Base-by-base conservation (phyloP, 1,140 invertebrate genomes). In the Ostrea edulis region DNA sequence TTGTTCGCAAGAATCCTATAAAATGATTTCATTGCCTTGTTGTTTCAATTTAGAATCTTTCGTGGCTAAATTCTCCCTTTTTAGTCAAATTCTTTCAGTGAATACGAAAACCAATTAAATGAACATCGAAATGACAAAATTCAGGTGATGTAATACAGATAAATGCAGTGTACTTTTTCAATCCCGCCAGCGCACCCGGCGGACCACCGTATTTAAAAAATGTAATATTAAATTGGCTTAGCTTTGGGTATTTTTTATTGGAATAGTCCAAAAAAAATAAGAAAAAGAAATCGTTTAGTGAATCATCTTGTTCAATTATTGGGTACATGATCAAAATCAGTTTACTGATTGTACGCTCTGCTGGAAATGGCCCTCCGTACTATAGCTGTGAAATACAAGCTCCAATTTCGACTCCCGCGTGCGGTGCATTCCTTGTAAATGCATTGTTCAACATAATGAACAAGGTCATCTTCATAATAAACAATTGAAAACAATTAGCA, bases 1-100 rank as follows among this genome's bases (percentile, higher is more conserved):
- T 77, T 77, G 68, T 77, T 77, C 29, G 68, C 35, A 77, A 77
- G 68, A 77, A 77, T 77, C 68, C 68, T 68, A n/a, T 68, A 68
- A 68, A 22, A 68, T 77, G 68, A 77, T 77, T 77, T 77, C 68
- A 77, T 77, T 77, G 68, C 8, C 25, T 35, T 77, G 68, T 77
- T 77, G 68, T 77, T 77, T 77, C 68, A 77, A 25, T 77, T 77
- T 77, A 29, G 68, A 77, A 25, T 29, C 68, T 77, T 77, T 77
- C 68, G 68, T 77, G 68, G 22, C 22, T 77, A 77, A 77, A 77
- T 77, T 25, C 25, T 77, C 25, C 68, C 25, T 14, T 77, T 77
- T 77, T 77, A 29, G 68, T 77, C 25, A 12, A 77, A 14, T 77
- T 35, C 22, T 77, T 77, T 29, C 29, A 77, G 14, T 25, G 68